These are phyloP conservation scores for Cyrtorhinus lividipennis DNA, from an alignment of 1,140 invertebrate species.

Conservation along the genomic window DNA sequence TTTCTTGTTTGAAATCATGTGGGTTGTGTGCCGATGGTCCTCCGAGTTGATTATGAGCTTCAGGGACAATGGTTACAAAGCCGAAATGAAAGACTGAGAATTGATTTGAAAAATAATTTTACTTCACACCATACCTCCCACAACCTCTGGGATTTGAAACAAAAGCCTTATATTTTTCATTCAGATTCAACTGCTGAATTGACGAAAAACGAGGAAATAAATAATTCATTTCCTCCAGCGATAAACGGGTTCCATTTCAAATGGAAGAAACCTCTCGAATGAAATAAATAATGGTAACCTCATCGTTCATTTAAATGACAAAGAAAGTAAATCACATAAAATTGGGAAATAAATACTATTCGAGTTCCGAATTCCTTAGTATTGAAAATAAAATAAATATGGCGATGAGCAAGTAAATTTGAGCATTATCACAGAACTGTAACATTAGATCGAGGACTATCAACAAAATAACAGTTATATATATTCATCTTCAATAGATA, in stretches of 20 bases:
- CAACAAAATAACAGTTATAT: constrained; percentile 8
- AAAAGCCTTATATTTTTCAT: background rate
- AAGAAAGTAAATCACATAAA: background rate
- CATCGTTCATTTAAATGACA: background rate
- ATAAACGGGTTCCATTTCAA: background rate
- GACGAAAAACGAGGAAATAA: background rate
- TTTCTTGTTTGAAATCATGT: too few relatives aligned
- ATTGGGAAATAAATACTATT: constrained; percentile 1
- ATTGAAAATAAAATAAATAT: constrained; percentile 9
- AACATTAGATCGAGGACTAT: constrained; percentile 6
- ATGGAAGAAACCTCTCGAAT: background rate
- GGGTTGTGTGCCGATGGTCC: too few relatives aligned
- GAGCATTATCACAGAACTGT: constrained; percentile 6
- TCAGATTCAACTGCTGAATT: background rate
- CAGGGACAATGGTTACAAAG: too few relatives aligned
- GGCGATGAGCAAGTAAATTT: constrained; percentile 8
- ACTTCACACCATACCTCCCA: background rate
- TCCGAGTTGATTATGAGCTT: too few relatives aligned
- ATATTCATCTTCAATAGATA: constrained; percentile 3
- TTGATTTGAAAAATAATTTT: constrained; percentile 6
- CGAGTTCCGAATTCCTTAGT: background rate
- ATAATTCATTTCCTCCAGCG: background rate
- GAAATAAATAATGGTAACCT: constrained; percentile 4
- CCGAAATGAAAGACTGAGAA: too few relatives aligned
- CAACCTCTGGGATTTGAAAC: constrained; percentile 2